Evolutionary conservation across 2,888 invertebrate species (phyloP).

Genomic region (Herminia tarsipennalis): DNA sequence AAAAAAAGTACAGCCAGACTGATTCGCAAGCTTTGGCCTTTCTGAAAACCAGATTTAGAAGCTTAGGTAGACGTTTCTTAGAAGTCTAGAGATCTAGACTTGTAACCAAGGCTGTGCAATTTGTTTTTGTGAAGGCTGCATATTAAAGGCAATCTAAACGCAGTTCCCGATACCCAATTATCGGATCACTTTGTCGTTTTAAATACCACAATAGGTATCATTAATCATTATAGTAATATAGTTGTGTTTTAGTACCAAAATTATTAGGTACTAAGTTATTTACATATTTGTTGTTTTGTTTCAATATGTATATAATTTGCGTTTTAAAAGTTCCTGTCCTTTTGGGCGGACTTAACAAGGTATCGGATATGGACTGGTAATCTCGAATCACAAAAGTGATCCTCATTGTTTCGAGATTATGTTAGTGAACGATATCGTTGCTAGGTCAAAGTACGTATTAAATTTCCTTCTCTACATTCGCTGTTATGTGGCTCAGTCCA

Average conservation of each 20-base stretch:
- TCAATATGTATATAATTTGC: too few species aligned
- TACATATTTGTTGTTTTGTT: too few species aligned
- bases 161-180: conserved; percentile 15
- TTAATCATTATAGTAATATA: conserved; percentile 19
- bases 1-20: conserved; percentile 17
- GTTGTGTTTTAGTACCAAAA: background rate
- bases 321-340: too few species aligned
- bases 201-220: conserved; percentile 7
- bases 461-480: too few species aligned
- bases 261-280: background rate
- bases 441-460: too few species aligned
- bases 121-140: conserved; percentile 27
- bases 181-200: conserved; percentile 9
- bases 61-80: conserved; percentile 48
- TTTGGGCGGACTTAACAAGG: too few species aligned
- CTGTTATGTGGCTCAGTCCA: too few species aligned
- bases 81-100: conserved; percentile 49
- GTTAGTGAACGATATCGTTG: too few species aligned
- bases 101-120: conserved; percentile 33
- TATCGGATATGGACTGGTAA: too few species aligned
- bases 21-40: conserved; percentile 31
- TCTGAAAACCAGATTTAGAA: conserved; percentile 37
- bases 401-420: too few species aligned
- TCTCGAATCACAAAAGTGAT: too few species aligned
- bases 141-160: conserved; percentile 14